Evolutionary conservation across 1,140 invertebrate genomes (phyloP), one percentile per base, ranked within the genome.

Genomic region (Oncopodura yosiiana): DNA sequence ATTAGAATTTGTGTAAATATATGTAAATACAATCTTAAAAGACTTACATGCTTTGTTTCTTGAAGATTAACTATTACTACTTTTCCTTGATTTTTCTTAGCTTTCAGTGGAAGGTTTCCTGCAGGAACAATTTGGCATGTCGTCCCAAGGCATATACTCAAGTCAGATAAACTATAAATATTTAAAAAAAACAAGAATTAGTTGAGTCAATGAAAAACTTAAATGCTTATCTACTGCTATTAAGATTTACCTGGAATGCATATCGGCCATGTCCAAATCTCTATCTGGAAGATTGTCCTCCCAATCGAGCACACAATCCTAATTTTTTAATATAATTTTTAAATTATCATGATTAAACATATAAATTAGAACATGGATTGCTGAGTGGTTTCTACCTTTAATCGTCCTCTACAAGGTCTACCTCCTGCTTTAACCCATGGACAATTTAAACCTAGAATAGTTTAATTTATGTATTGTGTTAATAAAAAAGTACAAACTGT

Each of bases 281-380:
- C 82, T 80, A 62, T 90, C 83, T 16, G 95, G 95, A 53, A 99
- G 75, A 71, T 83, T 84, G 68, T 92, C 84, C 68, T 99, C 94
- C 95, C 95, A 99, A 73, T 99, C 95, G n/a, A 99, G 74, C 52
- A 98, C 87, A 26, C 84, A 94, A 71, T 99, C 95, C 58, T 82
- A 74, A 39, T 96, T 72, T 56, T 83, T 81, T n/a, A n/a, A n/a
- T n/a, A n/a, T n/a, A n/a, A n/a, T n/a, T n/a, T n/a, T n/a, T n/a
- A n/a, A n/a, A n/a, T n/a, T n/a, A n/a, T n/a, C n/a, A n/a, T n/a
- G n/a, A n/a, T n/a, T n/a, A n/a, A n/a, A n/a, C n/a, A n/a, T n/a
- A n/a, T n/a, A n/a, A n/a, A n/a, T n/a, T n/a, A n/a, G n/a, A n/a
- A n/a, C n/a, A n/a, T n/a, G n/a, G n/a, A n/a, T n/a, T n/a, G n/a